Conservation (phyloP, 1,140 invertebrate genomes). For the Aporrectodea caliginosa region DNA sequence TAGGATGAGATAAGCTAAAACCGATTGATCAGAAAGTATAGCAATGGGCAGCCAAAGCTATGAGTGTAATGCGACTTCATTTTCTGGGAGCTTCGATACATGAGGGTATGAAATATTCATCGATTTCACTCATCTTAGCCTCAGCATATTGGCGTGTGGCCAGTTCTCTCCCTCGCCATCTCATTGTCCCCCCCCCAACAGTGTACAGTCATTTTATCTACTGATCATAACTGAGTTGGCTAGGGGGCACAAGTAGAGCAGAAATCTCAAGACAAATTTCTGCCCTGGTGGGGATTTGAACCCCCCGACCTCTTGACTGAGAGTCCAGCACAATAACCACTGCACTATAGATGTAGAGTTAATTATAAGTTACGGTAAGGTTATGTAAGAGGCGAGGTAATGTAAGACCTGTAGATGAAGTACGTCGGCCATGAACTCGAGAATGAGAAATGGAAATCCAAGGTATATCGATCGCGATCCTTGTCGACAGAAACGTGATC, state of each 20-base stretch:
- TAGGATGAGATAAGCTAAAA: no score
- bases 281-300: no score
- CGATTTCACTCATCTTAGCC: background rate
- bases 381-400: no score
- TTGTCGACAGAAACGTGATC: slow-evolving; percentile 68
- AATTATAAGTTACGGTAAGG: no score
- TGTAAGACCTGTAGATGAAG: slow-evolving; percentile 66
- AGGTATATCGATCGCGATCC: slow-evolving; percentile 78
- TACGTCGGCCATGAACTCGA: slow-evolving; percentile 72
- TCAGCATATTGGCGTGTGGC: background rate
- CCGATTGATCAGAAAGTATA: no score
- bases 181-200: background rate
- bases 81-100: no score
- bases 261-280: background rate
- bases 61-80: no score
- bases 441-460: slow-evolving; percentile 81
- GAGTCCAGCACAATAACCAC: background rate
- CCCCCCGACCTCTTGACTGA: background rate
- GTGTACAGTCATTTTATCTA: background rate
- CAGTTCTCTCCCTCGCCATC: background rate
- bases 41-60: no score
- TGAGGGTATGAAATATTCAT: no score
- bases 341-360: background rate
- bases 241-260: background rate
- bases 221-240: background rate